Evolutionary conservation across 2,113 vertebrate genomes (phyloP), one percentile per base, ranked within the genome.

Genomic region (Tetraodon nigroviridis): DNA sequence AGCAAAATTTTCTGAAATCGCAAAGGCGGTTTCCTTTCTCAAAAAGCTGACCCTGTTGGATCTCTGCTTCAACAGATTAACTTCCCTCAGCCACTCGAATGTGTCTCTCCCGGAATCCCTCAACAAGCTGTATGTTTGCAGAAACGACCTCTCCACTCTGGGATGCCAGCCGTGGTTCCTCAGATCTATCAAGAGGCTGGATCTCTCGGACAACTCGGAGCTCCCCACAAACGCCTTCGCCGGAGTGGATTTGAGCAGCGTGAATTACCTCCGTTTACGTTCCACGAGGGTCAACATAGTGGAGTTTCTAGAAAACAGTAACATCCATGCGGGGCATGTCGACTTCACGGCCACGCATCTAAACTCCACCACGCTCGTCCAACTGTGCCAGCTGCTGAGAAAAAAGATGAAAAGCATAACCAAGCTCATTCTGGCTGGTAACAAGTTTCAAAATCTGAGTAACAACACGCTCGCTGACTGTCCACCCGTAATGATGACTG

Each of bases 291-390:
- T 93, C 2, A 78, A 84, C 0, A 32, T 85, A 18, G 40, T 66
- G 6, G 58, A 37, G 12, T 81, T 93, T 41, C 76, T 93, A 16
- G 69, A 82, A 0, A 50, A 62, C 15, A 88, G 80, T 16, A 83
- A 89, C 0, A 12, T 92, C 22, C 49, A 6, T 0, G 56, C 78
- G 16, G 24, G 51, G 20, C 59, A 66, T 5, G 37, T 94, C n/a
- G 89, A 92, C 48, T 91, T 90, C 55, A 90, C 93, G 0, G 89
- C 83, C 6, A 68, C 89, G 18, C 10, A 19, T 21, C 40, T 92
- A n/a, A 81, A 47, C 0, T 54, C 49, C 8, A 7, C 3, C 3
- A 20, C 53, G 10, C 11, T 86, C 17, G 37, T 0, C 0, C 5
- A 72, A 6, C 24, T 89, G 5, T 94, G 93, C 65, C 45, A 0